These are phyloP conservation scores for Porites lutea DNA, from an alignment of 64 coral and sea anemone genomes.

Conservation along the genomic window DNA sequence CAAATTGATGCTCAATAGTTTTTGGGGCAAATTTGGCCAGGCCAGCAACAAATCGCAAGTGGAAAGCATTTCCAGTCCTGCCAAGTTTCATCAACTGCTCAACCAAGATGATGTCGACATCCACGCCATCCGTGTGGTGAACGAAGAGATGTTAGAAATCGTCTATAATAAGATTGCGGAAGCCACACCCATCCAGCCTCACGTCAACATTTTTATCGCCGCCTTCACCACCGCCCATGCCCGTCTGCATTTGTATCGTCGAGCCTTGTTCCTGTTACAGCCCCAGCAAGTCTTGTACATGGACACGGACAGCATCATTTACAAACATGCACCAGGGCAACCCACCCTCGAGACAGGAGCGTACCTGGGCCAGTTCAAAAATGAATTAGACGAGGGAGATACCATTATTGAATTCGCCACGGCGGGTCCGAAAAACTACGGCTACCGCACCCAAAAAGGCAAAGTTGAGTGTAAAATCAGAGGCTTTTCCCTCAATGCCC, in stretches of 20 bases:
- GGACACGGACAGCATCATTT: background rate
- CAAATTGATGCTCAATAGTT: slow-evolving; percentile 14
- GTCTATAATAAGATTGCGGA: background rate
- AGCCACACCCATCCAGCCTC: background rate
- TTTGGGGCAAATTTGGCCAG: slow-evolving; percentile 36
- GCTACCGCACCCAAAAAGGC: background rate
- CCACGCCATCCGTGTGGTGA: background rate
- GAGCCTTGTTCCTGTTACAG: background rate
- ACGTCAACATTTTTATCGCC: slow-evolving; percentile 37
- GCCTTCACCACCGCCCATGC: slow-evolving; percentile 52
- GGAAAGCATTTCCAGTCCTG: background rate
- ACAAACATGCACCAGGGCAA: background rate
- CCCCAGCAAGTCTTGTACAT: background rate
- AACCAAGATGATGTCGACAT: background rate
- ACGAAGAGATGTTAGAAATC: background rate
- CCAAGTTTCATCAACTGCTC: background rate
- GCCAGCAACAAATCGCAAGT: slow-evolving; percentile 1
- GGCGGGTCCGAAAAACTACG: slow-evolving; percentile 14
- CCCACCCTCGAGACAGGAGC: too few species aligned
- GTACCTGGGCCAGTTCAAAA: slow-evolving; percentile 15
- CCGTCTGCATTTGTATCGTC: slow-evolving; percentile 30
- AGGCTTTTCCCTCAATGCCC: background rate
- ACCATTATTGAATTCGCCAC: slow-evolving; percentile 8
- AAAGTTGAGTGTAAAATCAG: background rate
- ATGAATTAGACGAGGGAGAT: slow-evolving; percentile 5